A percentile compares a stretch with the other conserved stretches of the same genome.
Conservation (phyloP, 2,797 vertebrate genomes). For the Mallotus villosus region DNA sequence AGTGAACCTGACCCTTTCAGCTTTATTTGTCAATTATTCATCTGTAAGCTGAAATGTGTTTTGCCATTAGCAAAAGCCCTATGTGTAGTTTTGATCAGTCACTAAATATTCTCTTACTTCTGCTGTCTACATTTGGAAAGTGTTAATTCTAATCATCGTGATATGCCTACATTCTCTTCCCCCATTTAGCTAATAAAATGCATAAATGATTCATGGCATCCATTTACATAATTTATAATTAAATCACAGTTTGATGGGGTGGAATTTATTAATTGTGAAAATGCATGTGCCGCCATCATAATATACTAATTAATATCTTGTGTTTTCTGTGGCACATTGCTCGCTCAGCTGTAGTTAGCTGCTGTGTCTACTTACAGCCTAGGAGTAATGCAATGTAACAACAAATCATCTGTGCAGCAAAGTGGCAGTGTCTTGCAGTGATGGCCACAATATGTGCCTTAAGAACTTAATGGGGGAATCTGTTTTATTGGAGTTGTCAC, state of each 20-base stretch:
- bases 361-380: slow-evolving; percentile 74
- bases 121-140: slow-evolving; percentile 51
- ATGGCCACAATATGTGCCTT: slow-evolving; percentile 86
- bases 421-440: slow-evolving; percentile 75
- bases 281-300: slow-evolving; percentile 78
- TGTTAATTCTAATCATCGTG: slow-evolving; percentile 71
- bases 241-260: slow-evolving; percentile 83
- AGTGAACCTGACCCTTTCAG: slow-evolving; percentile 53
- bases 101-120: slow-evolving; percentile 59
- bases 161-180: slow-evolving; percentile 64
- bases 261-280: slow-evolving; percentile 91
- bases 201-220: slow-evolving; percentile 85
- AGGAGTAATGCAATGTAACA: slow-evolving; percentile 78
- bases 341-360: slow-evolving; percentile 73
- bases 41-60: slow-evolving; percentile 52
- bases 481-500: slow-evolving; percentile 70
- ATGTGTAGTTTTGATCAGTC: slow-evolving; percentile 53
- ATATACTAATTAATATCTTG: slow-evolving; percentile 87
- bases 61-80: slow-evolving; percentile 52
- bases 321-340: slow-evolving; percentile 82
- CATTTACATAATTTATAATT: slow-evolving; percentile 91
- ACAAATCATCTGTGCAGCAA: slow-evolving; percentile 81
- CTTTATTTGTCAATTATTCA: slow-evolving; percentile 60
- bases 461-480: slow-evolving; percentile 72
- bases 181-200: slow-evolving; percentile 77